phyloP scores from a whole-genome alignment of 1,140 invertebrate species.

The Cydia pomonella region DNA sequence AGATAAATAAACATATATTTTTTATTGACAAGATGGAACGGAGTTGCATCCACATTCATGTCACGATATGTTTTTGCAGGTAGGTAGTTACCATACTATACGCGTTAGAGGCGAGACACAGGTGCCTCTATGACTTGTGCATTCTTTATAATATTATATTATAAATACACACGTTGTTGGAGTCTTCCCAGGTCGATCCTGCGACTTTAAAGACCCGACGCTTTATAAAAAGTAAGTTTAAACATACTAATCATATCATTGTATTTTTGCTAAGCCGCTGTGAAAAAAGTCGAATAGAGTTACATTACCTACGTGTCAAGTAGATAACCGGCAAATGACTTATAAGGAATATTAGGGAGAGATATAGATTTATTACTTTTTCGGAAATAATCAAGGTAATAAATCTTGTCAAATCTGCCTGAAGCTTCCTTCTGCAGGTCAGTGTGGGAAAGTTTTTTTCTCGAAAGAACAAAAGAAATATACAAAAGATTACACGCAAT shows the following conservation, averaged over 20 bases:
- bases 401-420: slow-evolving; percentile 40
- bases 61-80: slow-evolving; percentile 27
- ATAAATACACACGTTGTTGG: slow-evolving; percentile 42
- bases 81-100: slow-evolving; percentile 28
- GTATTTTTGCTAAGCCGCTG: not conserved
- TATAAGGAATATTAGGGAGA: not conserved
- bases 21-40: not conserved
- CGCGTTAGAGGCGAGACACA: slow-evolving; percentile 48
- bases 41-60: slow-evolving; percentile 28
- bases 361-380: not conserved
- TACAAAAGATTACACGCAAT: slow-evolving; percentile 60
- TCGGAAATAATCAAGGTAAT: slow-evolving; percentile 28
- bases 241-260: not conserved
- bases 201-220: not conserved
- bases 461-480: slow-evolving; percentile 43
- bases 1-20: not conserved
- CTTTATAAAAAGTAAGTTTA: not conserved
- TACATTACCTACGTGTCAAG: not conserved
- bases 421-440: slow-evolving; percentile 20
- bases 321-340: not conserved
- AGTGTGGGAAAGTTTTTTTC: slow-evolving; percentile 53
- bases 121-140: slow-evolving; percentile 71
- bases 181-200: slow-evolving; percentile 35
- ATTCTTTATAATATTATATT: slow-evolving; percentile 55
- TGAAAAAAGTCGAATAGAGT: not conserved